These are phyloP conservation scores for Halichoerus grypus DNA, from an alignment of 2,113 vertebrate genomes.

Conservation along the genomic window DNA sequence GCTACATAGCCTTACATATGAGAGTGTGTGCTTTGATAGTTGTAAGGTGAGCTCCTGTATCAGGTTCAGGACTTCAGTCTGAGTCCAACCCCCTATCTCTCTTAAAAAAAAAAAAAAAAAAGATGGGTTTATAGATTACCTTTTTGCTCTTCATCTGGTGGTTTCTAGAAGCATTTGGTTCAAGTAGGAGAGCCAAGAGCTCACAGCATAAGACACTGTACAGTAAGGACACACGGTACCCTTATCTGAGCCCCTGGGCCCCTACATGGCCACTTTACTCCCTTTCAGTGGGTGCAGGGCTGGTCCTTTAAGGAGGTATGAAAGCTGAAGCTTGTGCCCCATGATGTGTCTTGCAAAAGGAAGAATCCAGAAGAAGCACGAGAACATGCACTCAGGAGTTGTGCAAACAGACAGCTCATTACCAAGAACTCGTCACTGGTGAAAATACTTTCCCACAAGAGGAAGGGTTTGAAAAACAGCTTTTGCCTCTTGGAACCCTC, in stretches of 20 bases:
- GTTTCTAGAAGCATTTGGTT: background rate
- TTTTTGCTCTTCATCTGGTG: background rate
- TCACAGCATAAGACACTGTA: background rate
- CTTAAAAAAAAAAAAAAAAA: background rate
- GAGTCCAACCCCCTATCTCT: background rate
- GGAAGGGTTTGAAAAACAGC: background rate
- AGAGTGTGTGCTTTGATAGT: background rate
- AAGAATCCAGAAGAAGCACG: background rate
- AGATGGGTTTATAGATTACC: too few species aligned
- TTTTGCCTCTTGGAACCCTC: slow-evolving; percentile 20
- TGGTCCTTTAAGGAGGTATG: background rate
- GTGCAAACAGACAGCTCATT: background rate
- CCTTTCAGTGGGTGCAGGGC: background rate
- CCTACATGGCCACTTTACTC: background rate
- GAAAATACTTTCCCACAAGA: background rate
- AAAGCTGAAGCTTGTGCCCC: background rate
- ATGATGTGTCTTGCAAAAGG: background rate
- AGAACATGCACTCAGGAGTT: background rate
- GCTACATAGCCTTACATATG: background rate
- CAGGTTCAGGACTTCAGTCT: background rate
- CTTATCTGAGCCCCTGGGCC: background rate
- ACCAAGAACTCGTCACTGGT: background rate
- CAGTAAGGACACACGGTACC: background rate
- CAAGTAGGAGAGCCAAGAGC: background rate
- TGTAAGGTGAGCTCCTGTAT: background rate